A percentile compares a stretch with the other conserved stretches of the same genome.
phyloP scores from a whole-genome alignment of 2,113 vertebrate genomes.

The Strix aluco region DNA sequence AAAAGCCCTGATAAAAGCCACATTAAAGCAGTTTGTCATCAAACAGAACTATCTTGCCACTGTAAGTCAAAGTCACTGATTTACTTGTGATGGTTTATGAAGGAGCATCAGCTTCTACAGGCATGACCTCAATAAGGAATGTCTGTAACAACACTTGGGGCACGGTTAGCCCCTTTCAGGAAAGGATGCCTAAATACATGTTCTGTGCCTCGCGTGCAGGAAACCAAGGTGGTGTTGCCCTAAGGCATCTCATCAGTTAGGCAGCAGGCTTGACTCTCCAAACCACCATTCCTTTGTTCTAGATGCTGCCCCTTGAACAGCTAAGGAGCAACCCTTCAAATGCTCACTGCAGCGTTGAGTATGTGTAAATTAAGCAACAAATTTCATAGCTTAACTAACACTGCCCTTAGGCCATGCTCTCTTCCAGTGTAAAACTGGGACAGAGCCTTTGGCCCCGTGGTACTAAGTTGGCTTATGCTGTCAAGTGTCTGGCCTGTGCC shows the following conservation, averaged over 20 bases:
- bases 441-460: not conserved
- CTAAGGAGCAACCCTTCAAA: not conserved
- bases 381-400: not conserved
- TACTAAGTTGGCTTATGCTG: not conserved
- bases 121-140: not conserved
- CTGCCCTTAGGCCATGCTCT: not conserved
- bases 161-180: not conserved
- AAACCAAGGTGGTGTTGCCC: not conserved
- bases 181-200: not conserved
- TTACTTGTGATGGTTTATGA: not conserved
- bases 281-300: not conserved
- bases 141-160: not conserved
- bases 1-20: not conserved
- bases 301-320: not conserved
- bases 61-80: not conserved
- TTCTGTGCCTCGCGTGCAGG: not conserved
- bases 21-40: not conserved
- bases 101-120: not conserved
- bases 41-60: not conserved
- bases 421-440: not conserved
- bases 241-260: not conserved
- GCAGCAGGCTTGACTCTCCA: not conserved
- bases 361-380: not conserved
- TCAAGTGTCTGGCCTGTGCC: not conserved
- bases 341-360: too few relatives aligned